A percentile compares a stretch with the other conserved stretches of the same genome.
Conservation (phyloP, 2,888 invertebrate species). For the Chaetogeoica ovagalla region DNA sequence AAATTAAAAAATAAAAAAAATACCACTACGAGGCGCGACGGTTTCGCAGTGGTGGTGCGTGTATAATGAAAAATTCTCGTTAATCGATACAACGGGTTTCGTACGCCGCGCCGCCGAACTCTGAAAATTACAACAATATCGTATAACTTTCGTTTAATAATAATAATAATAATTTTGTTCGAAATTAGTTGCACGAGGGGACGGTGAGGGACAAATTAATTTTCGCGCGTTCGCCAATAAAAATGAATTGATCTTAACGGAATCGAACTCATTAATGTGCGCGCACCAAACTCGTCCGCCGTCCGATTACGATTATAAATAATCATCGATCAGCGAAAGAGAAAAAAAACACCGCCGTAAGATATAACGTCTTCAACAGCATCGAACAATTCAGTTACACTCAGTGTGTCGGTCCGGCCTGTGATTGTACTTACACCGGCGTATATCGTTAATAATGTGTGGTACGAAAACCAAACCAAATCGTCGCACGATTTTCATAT, state of each 20-base stretch:
- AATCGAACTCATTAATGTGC: background rate
- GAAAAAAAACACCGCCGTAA: too few species aligned
- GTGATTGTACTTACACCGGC: too few species aligned
- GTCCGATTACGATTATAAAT: background rate
- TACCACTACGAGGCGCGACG: background rate
- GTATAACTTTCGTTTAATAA: background rate
- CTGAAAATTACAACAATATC: too few species aligned
- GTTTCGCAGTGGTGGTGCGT: background rate
- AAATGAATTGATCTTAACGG: background rate
- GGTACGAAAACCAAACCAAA: too few species aligned
- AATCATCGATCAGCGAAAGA: too few species aligned
- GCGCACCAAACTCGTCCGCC: background rate
- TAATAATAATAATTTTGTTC: background rate
- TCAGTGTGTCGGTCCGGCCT: too few species aligned
- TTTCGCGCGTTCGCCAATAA: background rate
- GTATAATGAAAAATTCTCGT: background rate
- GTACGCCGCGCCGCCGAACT: too few species aligned
- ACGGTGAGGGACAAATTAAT: too few species aligned
- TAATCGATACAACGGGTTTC: background rate
- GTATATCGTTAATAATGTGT: too few species aligned
- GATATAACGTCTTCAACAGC: too few species aligned
- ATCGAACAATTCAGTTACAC: too few species aligned
- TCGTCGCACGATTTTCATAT: background rate
- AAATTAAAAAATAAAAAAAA: background rate
- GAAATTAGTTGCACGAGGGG: background rate